Evolutionary conservation across 2,888 invertebrate genomes (phyloP), one percentile per base, ranked within the genome.

Genomic region (Luperina nickerlii): DNA sequence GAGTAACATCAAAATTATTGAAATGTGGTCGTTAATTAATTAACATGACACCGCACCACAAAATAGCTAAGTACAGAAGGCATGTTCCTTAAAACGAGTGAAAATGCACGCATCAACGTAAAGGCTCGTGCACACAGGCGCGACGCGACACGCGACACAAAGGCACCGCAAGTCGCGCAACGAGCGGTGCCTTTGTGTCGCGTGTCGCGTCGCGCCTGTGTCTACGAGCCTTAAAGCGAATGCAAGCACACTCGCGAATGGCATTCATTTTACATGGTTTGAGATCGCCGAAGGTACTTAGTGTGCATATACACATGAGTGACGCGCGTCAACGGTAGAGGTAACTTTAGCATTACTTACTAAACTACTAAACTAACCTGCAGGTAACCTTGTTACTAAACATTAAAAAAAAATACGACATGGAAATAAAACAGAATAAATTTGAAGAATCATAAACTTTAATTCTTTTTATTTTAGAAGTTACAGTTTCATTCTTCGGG

Each of bases 11-110:
- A 67, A 71, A 76, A 73, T 65, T 48, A 82, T 69, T 51, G 51
- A 60, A 71, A 83, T 72, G 57, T 71, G 74, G 62, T 67, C 15
- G 24, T 27, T 60, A 20, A 65, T 45, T 78, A 78, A 78, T 78
- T 83, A 74, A 67, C 9, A 42, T 42, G 74, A 68, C 18, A 67
- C 38, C 18, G 27, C 32, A 72, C 7, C 24, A 60, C 57, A 18
- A 2, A 45, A 38, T 18, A 18, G 2, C 18, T 8, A 27, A 18
- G 2, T 24, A 51, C 24, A 60, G 27, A 66, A 78, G 38, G 20
- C 15, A 7, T 15, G 0, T 0, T 48, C 20, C 15, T 8, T 48
- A 18, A 24, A 57, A 66, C 4, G 6, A 42, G 0, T 1, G 6
- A 32, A 24, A n/a, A 42, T 18, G 1, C 11, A 27, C 6, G 7